Evolutionary conservation across 2,797 vertebrate species (phyloP).

Genomic region (Onychomys arenicola): DNA sequence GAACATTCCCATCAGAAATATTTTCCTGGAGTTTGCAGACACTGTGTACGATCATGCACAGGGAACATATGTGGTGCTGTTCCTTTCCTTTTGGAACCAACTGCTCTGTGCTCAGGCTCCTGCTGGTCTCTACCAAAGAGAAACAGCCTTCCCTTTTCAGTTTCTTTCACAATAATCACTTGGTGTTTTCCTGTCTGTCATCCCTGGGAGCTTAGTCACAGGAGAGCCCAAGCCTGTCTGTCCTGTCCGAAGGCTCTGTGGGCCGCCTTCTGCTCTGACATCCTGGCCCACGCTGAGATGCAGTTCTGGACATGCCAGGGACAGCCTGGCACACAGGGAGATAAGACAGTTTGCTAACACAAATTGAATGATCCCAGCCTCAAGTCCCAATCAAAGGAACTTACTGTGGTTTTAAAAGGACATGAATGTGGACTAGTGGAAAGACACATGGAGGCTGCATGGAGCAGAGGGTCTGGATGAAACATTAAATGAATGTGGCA

Average conservation of each 20-base stretch:
- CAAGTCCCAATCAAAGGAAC: conserved; percentile 89
- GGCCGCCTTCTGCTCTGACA: conserved; percentile 81
- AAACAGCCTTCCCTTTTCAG: not conserved
- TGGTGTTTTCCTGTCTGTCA: conserved; percentile 45
- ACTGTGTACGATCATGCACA: not conserved
- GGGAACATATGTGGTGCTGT: conserved; percentile 71
- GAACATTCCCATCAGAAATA: conserved; percentile 41
- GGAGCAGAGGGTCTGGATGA: conserved; percentile 73
- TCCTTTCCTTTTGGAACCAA: conserved; percentile 79
- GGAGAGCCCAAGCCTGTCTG: conserved; percentile 81
- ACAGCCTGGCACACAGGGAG: conserved; percentile 85
- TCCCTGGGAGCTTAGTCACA: not conserved
- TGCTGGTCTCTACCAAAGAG: conserved; percentile 35
- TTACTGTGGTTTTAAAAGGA: conserved; percentile 88
- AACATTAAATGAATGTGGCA: conserved; percentile 75
- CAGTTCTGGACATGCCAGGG: conserved; percentile 84
- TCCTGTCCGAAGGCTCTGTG: conserved; percentile 82
- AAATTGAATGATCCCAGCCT: conserved; percentile 88
- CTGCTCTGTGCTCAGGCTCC: conserved; percentile 64
- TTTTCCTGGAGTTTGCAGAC: conserved; percentile 60
- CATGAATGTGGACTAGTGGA: conserved; percentile 86
- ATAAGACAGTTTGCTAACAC: conserved; percentile 88
- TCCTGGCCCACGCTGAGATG: conserved; percentile 80
- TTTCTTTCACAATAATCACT: not conserved
- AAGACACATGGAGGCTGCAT: conserved; percentile 79